phyloP scores from a whole-genome alignment of 92 coral and sea anemone genomes.

The Epizoanthus rinbou region DNA sequence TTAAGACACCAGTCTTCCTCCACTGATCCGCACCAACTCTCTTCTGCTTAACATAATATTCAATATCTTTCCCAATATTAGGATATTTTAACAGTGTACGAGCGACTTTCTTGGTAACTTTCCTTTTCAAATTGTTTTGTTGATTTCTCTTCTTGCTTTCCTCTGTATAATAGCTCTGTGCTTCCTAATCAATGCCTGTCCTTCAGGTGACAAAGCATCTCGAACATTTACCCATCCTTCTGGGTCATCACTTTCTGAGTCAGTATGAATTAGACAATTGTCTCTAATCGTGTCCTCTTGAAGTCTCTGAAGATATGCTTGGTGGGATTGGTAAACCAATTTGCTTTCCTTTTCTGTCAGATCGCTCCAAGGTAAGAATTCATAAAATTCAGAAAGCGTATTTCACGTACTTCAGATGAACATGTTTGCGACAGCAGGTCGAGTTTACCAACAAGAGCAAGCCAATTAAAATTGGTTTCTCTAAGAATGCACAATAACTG shows the following conservation, averaged over 20 bases:
- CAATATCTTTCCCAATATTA: slow-evolving; percentile 52
- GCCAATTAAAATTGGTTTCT: slow-evolving; percentile 39
- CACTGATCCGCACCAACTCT: slow-evolving; percentile 46
- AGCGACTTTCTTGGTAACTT: slow-evolving; percentile 38
- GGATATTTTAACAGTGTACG: slow-evolving; percentile 36
- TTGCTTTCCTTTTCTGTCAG: slow-evolving; percentile 7
- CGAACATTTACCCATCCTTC: slow-evolving; percentile 40
- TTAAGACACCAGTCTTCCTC: slow-evolving; percentile 24
- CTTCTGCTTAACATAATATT: slow-evolving; percentile 36
- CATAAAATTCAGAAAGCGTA: slow-evolving; percentile 10
- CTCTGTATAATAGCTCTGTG: slow-evolving; percentile 9
- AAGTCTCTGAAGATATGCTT: slow-evolving; percentile 25
- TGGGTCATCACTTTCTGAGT: slow-evolving; percentile 59
- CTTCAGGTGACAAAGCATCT: slow-evolving; percentile 5
- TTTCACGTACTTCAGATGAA: not conserved
- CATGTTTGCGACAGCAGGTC: too few species aligned
- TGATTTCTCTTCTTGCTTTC: slow-evolving; percentile 3
- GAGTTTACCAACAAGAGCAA: slow-evolving; percentile 39
- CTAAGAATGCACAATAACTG: slow-evolving; percentile 22
- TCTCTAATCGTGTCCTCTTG: not conserved
- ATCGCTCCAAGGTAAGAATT: slow-evolving; percentile 3
- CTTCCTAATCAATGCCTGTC: not conserved
- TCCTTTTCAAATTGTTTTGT: slow-evolving; percentile 43
- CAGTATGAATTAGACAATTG: slow-evolving; percentile 3
- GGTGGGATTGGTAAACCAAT: slow-evolving; percentile 42